Evolutionary conservation across 1,140 invertebrate species (phyloP).

Genomic region (Orius insidiosus): DNA sequence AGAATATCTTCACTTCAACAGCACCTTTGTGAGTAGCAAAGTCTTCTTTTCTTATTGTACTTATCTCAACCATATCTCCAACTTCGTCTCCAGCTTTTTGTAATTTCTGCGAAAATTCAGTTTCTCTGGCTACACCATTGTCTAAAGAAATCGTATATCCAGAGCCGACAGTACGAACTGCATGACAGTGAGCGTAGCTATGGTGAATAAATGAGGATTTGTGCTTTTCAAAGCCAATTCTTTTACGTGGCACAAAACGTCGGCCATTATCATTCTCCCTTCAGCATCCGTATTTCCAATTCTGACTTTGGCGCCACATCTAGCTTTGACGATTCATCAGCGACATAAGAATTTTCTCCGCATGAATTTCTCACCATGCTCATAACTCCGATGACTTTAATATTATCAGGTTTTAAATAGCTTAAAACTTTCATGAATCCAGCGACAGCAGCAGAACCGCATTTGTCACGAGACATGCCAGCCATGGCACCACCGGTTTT

Average conservation of each 20-base stretch:
- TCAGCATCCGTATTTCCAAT: slow-evolving; percentile 93
- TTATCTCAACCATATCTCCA: slow-evolving; percentile 85
- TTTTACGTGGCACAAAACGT: slow-evolving; percentile 60
- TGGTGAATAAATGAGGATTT: slow-evolving; percentile 79
- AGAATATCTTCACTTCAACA: slow-evolving; percentile 77
- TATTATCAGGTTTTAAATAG: slow-evolving; percentile 53
- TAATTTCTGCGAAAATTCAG: slow-evolving; percentile 41
- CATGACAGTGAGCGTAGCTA: slow-evolving; percentile 89
- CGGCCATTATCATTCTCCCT: slow-evolving; percentile 88
- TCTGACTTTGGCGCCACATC: slow-evolving; percentile 69
- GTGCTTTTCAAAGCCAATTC: slow-evolving; percentile 42
- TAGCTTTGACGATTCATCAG: slow-evolving; percentile 79
- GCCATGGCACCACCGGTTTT: slow-evolving; percentile 76
- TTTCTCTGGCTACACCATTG: slow-evolving; percentile 66
- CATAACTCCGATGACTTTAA: slow-evolving; percentile 73
- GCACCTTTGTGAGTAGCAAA: slow-evolving; percentile 47
- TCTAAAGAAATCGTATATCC: slow-evolving; percentile 69
- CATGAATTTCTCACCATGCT: slow-evolving; percentile 83
- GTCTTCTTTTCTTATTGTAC: slow-evolving; percentile 69
- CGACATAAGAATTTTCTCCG: slow-evolving; percentile 75
- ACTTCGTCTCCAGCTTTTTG: slow-evolving; percentile 55
- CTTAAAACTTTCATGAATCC: slow-evolving; percentile 75
- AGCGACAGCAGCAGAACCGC: slow-evolving; percentile 82
- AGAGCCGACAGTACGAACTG: slow-evolving; percentile 52
- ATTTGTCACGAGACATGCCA: slow-evolving; percentile 92